Evolutionary conservation across 2,113 vertebrate species (phyloP), one percentile per base, ranked within the genome.

Genomic region (Notothenia rossii): DNA sequence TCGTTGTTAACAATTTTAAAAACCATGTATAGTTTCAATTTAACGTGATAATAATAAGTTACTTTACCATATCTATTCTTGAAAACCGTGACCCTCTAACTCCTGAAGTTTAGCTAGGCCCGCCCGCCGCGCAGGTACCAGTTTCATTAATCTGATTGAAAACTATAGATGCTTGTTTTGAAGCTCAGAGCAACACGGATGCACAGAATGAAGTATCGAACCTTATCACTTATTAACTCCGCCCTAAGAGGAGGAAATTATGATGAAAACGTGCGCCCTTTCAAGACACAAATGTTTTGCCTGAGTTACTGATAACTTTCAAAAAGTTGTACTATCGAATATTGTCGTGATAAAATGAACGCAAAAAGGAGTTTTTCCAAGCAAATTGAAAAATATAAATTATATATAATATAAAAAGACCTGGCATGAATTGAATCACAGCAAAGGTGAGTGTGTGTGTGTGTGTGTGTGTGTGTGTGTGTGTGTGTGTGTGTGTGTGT

Each of bases 1-100:
- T 7, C 18, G 0, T 0, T 29, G 61, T 0, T 49, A 17, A 20
- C 29, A 8, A 10, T 10, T 50, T 10, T 13, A 14, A 9, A 22
- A 46, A 3, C 8, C 0, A 43, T 0, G 0, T 25, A 1, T n/a
- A 2, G 1, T 18, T 7, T 0, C 50, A 9, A 29, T 29, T 29
- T 29, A 29, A 29, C 4, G 29, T 29, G 29, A 29, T 29, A 12
- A 59, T 1, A 43, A 12, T 4, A 51, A 9, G 10, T 55, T 33
- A 10, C 25, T 55, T 74, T 53, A 89, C 87, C 72, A 80, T 86
- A 66, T 29, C 50, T 75, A 13, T 58, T 62, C 36, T 29, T 18
- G 3, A 29, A 29, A 29, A 29, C 29, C 29, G 29, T 29, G 13
- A n/a, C 3, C n/a, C 1, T 5, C 33, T 7, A 17, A 7, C 46